Percentiles rank a stretch among this genome's conserved stretches.
These are phyloP conservation scores for Perodicticus potto DNA, from an alignment of 2,797 vertebrate species.

Conservation along the genomic window DNA sequence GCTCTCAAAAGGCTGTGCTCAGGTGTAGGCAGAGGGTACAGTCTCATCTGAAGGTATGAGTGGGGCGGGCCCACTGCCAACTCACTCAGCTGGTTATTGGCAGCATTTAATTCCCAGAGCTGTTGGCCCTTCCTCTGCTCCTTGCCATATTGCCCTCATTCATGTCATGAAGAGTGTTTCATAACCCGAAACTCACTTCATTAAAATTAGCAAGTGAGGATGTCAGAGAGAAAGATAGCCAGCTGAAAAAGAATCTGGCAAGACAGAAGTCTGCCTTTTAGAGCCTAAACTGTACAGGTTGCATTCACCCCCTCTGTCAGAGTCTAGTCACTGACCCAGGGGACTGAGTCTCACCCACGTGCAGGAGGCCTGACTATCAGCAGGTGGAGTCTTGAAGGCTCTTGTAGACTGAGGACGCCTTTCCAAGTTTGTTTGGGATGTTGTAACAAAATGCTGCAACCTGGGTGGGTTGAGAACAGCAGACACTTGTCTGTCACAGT, in stretches of 20 bases:
- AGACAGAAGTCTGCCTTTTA: background rate
- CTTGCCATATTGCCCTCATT: background rate
- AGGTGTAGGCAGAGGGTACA: background rate
- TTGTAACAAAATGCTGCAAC: background rate
- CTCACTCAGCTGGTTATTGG: background rate
- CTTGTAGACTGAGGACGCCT: background rate
- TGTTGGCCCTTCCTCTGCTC: background rate
- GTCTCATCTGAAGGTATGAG: background rate
- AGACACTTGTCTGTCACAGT: background rate
- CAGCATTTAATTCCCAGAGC: fast-evolving
- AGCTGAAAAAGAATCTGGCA: background rate
- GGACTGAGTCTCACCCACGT: fast-evolving
- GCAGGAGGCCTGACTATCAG: background rate
- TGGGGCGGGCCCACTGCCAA: background rate
- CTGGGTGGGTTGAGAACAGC: background rate
- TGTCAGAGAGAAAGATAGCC: background rate
- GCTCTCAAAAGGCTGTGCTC: background rate
- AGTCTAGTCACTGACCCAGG: background rate
- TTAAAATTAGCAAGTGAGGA: background rate
- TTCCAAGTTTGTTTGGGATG: background rate
- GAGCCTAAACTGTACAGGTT: too few species aligned
- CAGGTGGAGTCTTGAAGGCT: too few species aligned
- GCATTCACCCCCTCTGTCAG: background rate
- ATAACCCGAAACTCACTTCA: background rate
- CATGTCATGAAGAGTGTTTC: background rate